Conservation (phyloP, 2,888 invertebrate genomes). For the Alloscopus bannaensis region DNA sequence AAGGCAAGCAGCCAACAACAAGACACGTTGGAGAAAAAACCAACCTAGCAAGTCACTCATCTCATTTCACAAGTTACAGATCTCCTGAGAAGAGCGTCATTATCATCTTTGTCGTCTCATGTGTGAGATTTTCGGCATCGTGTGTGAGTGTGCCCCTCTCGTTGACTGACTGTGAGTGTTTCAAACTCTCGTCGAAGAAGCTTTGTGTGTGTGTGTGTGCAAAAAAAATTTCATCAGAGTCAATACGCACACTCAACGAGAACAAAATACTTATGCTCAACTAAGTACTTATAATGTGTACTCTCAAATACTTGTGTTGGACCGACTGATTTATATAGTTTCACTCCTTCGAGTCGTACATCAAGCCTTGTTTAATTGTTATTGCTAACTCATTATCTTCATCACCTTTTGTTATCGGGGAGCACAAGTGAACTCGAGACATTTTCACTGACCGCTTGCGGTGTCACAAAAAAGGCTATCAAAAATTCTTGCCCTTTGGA, state of each 20-base stretch:
- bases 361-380: constrained; percentile 52
- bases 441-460: too few species aligned
- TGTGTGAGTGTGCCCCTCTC: too few species aligned
- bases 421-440: constrained; percentile 20
- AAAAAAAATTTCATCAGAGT: not conserved
- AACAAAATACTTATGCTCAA: too few species aligned
- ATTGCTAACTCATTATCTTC: constrained; percentile 32
- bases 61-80: constrained; percentile 50
- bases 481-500: too few species aligned
- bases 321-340: too few species aligned
- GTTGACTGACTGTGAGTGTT: not conserved
- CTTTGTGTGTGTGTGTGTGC: not conserved
- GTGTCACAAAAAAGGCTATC: too few species aligned
- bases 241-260: too few species aligned
- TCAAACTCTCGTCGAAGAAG: too few species aligned
- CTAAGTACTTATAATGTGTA: too few species aligned
- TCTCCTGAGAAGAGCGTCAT: constrained; percentile 55
- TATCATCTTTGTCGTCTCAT: constrained; percentile 36
- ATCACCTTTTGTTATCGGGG: constrained; percentile 25
- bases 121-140: constrained; percentile 41
- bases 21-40: constrained; percentile 47
- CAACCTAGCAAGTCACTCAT: constrained; percentile 58
- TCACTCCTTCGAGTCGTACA: too few species aligned
- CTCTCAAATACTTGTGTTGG: too few species aligned
- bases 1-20: constrained; percentile 58